Evolutionary conservation across 1,140 invertebrate species (phyloP), one percentile per base, ranked within the genome.

Genomic region (Eumeta japonica): DNA sequence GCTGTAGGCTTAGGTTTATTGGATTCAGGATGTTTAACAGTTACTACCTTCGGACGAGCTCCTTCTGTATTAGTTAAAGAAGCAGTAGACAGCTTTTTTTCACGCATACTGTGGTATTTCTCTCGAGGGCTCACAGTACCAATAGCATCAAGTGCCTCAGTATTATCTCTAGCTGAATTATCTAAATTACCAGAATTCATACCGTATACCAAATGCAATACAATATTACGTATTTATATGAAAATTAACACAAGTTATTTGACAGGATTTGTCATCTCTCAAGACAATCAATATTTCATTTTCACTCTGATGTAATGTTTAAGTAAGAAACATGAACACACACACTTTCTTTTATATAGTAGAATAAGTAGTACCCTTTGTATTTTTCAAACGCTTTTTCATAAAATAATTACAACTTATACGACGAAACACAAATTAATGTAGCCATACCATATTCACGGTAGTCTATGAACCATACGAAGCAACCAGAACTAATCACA

Each of bases 1-100:
- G 85, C 83, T 16, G 92, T 94, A 1, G 91, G 92, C 63, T 96
- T 97, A 1, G 93, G 88, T 67, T 94, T 95, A 57, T 92, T 94
- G 1, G 91, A 94, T 55, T 96, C 94, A 1, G 93, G 92, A 67
- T 93, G 91, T 57, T 92, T 94, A 0, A 97, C 92, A 7, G 89
- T 94, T 3, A 97, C 94, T 30, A 92, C 86, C 70, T 95, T 96
- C 16, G 87, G 88, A 43, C 83, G 79, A 16, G 84, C 79, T 10
- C 81, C 81, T 46, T 89, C 85, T 24, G 75, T 62, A 44, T 79
- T 81, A 24, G 79, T 81, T 29, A 90, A 62, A 2, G 86, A 89
- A 10, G 85, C 83, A 17, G 83, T 81, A 12, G 87, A 89, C 35
- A 86, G 70, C 60, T 92, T 93, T 70, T 92, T 92, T 49, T 90